These are phyloP conservation scores for Parazoanthus atlanticus DNA, from an alignment of 92 coral and sea anemone species.

Conservation along the genomic window DNA sequence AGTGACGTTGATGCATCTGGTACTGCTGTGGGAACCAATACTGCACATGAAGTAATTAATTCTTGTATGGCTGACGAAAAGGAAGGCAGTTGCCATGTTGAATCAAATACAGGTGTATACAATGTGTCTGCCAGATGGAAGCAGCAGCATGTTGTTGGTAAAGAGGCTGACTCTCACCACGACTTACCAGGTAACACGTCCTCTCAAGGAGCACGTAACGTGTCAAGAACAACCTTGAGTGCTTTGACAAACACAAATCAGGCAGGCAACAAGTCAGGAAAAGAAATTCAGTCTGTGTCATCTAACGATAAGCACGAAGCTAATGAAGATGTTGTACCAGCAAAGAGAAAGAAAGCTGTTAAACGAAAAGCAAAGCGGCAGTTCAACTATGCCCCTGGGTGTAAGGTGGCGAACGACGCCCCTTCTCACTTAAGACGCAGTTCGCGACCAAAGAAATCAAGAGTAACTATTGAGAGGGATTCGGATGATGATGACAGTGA, in stretches of 20 bases:
- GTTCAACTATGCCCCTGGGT: not conserved
- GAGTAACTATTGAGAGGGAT: conserved; percentile 3
- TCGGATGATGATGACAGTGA: conserved; percentile 28
- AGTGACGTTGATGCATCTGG: no score
- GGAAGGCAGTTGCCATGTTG: no score
- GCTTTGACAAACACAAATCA: no score
- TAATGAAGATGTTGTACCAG: not conserved
- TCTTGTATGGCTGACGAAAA: no score
- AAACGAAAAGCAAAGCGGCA: conserved; percentile 3
- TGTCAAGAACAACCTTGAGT: not conserved
- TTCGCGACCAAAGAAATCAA: conserved; percentile 18
- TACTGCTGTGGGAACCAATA: no score
- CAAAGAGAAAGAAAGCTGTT: not conserved
- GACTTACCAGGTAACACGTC: not conserved
- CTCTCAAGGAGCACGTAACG: not conserved
- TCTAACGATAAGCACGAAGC: not conserved
- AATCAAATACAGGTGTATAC: no score
- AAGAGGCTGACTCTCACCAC: no score
- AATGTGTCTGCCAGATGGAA: no score
- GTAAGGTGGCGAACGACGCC: not conserved
- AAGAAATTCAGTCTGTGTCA: not conserved
- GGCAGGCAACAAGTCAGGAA: no score
- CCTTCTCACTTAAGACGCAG: conserved; percentile 15
- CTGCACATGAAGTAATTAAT: no score
- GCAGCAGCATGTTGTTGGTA: no score